phyloP scores from a whole-genome alignment of 2,888 invertebrate species.

The Machimus atricapillus region DNA sequence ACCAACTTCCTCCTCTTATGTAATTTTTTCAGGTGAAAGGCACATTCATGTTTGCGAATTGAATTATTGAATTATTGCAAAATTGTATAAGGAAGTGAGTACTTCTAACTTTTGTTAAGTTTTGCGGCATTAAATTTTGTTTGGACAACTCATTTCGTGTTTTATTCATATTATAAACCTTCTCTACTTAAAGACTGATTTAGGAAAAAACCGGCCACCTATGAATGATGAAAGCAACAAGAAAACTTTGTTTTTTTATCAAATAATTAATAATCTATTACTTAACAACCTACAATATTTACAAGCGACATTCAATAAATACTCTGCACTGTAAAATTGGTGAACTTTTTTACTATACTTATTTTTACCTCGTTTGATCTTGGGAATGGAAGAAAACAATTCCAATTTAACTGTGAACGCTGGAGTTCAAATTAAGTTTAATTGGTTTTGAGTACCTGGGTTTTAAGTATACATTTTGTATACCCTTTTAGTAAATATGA shows the following conservation, averaged over 20 bases:
- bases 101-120: background rate
- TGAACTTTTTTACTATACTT: too few species aligned
- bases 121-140: background rate
- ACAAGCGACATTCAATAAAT: background rate
- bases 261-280: background rate
- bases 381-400: too few species aligned
- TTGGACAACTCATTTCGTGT: background rate
- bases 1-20: background rate
- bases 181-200: background rate
- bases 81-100: background rate
- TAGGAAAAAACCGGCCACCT: background rate
- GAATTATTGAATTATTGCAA: background rate
- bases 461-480: too few species aligned
- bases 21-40: background rate
- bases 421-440: too few species aligned
- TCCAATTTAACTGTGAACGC: too few species aligned
- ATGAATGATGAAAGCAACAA: background rate
- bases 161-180: background rate
- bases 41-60: background rate
- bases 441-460: too few species aligned
- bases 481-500: too few species aligned
- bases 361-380: too few species aligned
- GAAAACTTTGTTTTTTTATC: background rate
- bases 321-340: background rate
- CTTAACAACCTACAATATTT: background rate